phyloP scores from a whole-genome alignment of 2,797 vertebrate genomes.

The Halcyon leucocephala region DNA sequence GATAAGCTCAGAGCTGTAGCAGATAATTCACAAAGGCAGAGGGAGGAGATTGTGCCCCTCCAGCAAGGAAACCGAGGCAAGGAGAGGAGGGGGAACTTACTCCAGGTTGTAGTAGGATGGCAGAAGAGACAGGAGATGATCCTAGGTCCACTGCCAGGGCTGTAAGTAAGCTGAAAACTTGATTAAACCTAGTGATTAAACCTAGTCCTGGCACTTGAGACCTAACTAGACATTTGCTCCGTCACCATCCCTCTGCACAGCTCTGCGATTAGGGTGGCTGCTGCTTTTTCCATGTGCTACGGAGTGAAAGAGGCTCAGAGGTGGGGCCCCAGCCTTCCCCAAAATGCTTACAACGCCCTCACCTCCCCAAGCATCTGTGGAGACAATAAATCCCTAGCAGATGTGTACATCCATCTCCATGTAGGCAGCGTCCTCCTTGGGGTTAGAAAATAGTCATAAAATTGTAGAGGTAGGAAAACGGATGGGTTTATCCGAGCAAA shows the following conservation, averaged over 20 bases:
- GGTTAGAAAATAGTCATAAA: background rate
- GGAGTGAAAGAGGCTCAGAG: background rate
- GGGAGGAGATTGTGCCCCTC: background rate
- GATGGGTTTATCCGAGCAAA: constrained; percentile 33
- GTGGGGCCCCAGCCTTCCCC: background rate
- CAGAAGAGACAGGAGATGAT: background rate
- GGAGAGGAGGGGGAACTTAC: background rate
- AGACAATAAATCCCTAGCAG: background rate
- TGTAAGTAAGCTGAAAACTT: background rate
- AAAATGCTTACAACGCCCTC: background rate
- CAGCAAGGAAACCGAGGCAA: background rate
- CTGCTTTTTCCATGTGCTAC: background rate
- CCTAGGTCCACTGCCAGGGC: background rate
- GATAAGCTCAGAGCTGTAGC: background rate
- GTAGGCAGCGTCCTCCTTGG: background rate
- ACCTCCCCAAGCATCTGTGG: background rate
- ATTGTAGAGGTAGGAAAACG: background rate
- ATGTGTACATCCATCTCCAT: background rate
- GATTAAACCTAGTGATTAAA: background rate
- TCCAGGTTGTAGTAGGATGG: background rate
- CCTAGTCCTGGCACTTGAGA: background rate
- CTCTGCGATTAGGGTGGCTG: background rate
- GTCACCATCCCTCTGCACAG: background rate
- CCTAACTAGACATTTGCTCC: background rate
- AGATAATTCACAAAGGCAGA: background rate